Percentiles rank a stretch among this genome's conserved stretches.
phyloP scores from a whole-genome alignment of 1,140 invertebrate species.

The Drosophila dunni region DNA sequence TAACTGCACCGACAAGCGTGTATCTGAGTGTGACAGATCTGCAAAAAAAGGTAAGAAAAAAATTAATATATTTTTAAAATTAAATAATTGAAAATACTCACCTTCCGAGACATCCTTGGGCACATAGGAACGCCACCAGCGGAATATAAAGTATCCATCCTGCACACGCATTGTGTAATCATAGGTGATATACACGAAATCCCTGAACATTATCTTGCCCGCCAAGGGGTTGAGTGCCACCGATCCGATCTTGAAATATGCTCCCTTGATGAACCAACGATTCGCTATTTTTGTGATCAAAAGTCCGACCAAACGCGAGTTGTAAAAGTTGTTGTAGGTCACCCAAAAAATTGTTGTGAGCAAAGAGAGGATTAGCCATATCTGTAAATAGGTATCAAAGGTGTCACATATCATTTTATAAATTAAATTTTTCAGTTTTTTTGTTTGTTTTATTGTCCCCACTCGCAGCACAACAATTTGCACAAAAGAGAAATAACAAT shows the following conservation, averaged over 20 bases:
- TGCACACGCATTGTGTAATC: slow-evolving; percentile 97
- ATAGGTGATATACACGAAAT: slow-evolving; percentile 97
- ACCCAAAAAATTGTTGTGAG: slow-evolving; percentile 92
- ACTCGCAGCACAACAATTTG: neutral
- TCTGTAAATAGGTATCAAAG: slow-evolving; percentile 49
- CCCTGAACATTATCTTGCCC: slow-evolving; percentile 99
- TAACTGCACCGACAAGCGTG: slow-evolving; percentile 95
- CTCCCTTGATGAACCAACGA: slow-evolving; percentile 92
- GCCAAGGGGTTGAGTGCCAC: slow-evolving; percentile 97
- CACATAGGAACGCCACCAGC: slow-evolving; percentile 98
- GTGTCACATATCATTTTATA: slow-evolving; percentile 1
- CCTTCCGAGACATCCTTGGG: slow-evolving; percentile 97
- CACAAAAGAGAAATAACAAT: slow-evolving; percentile 11
- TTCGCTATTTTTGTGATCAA: slow-evolving; percentile 96
- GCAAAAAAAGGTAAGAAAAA: neutral
- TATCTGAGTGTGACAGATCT: slow-evolving; percentile 98
- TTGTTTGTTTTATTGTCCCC: slow-evolving; percentile 9
- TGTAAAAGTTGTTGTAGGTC: slow-evolving; percentile 97
- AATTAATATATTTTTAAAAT: neutral
- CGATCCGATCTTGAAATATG: slow-evolving; percentile 96
- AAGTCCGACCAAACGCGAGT: slow-evolving; percentile 95
- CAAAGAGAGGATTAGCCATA: slow-evolving; percentile 90
- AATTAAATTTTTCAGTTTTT: neutral
- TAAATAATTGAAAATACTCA: slow-evolving; percentile 77
- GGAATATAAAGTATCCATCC: slow-evolving; percentile 98